Evolutionary conservation across 1,140 invertebrate species (phyloP).

Genomic region (Steinernema khuongi): DNA sequence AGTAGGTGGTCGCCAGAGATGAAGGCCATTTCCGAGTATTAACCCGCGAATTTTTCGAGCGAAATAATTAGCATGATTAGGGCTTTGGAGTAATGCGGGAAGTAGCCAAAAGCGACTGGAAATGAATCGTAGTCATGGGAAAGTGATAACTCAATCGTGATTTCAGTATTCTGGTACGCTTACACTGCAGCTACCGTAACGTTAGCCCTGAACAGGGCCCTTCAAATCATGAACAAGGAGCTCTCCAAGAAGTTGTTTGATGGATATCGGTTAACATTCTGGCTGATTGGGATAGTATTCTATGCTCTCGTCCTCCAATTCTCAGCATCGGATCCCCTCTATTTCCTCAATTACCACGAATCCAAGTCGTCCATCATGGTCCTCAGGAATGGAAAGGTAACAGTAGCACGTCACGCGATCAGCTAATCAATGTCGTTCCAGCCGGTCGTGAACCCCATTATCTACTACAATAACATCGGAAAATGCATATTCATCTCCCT

Average conservation of each 20-base stretch:
- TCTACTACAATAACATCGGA: background rate
- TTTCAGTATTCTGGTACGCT: constrained; percentile 5
- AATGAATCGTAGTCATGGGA: no score
- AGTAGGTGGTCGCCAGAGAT: no score
- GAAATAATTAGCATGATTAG: no score
- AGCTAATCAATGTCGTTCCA: background rate
- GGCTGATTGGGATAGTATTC: background rate
- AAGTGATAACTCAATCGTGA: background rate
- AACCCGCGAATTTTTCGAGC: no score
- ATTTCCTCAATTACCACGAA: background rate
- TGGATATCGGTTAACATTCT: background rate
- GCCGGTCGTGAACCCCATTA: background rate
- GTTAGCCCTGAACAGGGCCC: background rate
- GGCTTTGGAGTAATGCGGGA: no score
- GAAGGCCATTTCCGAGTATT: no score
- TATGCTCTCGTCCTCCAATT: background rate
- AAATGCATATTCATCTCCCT: background rate
- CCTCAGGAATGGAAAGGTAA: background rate
- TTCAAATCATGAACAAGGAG: background rate
- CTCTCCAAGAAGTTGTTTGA: background rate
- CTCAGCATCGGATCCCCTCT: background rate
- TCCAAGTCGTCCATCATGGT: background rate
- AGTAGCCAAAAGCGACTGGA: no score
- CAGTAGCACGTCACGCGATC: background rate
- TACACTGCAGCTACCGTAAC: background rate